phyloP scores from a whole-genome alignment of 2,888 invertebrate genomes.

The Caenorhabditis sp. region DNA sequence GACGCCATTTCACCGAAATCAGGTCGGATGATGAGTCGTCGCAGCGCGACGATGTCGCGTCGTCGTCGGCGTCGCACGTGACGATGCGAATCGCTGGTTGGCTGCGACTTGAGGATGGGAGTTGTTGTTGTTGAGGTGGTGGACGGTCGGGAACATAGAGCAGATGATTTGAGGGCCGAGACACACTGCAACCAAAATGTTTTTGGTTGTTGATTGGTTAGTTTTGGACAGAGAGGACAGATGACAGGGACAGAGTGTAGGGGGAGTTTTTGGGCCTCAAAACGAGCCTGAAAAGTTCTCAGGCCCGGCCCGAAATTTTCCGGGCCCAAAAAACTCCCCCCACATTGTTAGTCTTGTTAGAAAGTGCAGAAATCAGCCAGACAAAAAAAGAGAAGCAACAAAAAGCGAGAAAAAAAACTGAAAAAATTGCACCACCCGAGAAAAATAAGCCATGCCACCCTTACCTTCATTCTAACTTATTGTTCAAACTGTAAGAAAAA shows the following conservation, averaged over 20 bases:
- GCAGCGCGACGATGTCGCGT: neutral
- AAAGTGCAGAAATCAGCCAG: no score
- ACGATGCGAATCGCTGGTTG: conserved; percentile 37
- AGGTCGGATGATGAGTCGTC: neutral
- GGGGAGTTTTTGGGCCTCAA: no score
- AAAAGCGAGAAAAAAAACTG: conserved; percentile 3
- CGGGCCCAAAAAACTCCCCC: no score
- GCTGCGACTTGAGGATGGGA: conserved; percentile 20
- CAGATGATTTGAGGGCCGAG: neutral
- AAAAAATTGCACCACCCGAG: conserved; percentile 13
- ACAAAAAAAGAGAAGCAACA: no score
- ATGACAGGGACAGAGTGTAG: no score
- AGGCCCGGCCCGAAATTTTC: no score
- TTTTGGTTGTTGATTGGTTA: no score
- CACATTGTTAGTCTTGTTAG: no score
- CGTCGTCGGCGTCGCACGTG: conserved; percentile 33
- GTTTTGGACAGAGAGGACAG: no score
- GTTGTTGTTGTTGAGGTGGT: neutral
- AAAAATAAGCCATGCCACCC: conserved; percentile 28
- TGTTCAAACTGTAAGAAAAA: conserved; percentile 34
- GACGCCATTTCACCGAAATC: neutral
- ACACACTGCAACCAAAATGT: no score
- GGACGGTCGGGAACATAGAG: neutral
- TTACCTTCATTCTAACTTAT: conserved; percentile 35
- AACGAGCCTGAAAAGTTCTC: no score